Percentiles rank a stretch among this genome's conserved stretches.
Evolutionary conservation across 2,888 invertebrate species (phyloP).

Genomic region (Patella caerulea): DNA sequence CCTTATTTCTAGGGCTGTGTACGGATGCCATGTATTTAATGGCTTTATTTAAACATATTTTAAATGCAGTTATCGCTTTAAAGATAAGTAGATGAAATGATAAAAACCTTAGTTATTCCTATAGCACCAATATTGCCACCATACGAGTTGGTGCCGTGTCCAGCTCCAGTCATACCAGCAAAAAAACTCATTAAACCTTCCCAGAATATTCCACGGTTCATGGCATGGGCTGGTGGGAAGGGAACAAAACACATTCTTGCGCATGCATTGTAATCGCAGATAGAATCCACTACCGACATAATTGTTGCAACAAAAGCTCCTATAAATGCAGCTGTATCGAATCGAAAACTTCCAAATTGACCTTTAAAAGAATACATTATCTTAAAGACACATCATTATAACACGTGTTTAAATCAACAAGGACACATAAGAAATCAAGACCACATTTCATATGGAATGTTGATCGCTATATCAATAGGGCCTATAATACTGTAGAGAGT

Average conservation of each 20-base stretch:
- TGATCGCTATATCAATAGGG: too few species aligned
- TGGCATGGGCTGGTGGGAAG: slow-evolving; percentile 86
- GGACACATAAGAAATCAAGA: too few species aligned
- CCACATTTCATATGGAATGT: too few species aligned
- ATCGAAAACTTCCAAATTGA: slow-evolving; percentile 49
- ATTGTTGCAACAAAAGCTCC: slow-evolving; percentile 49
- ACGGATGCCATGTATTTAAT: too few species aligned
- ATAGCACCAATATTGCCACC: slow-evolving; percentile 91
- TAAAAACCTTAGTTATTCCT: slow-evolving; percentile 83
- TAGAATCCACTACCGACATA: slow-evolving; percentile 64
- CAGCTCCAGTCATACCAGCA: slow-evolving; percentile 86
- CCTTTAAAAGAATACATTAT: slow-evolving; percentile 31
- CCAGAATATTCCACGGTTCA: slow-evolving; percentile 79
- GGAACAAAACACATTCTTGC: slow-evolving; percentile 80
- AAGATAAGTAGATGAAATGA: too few species aligned
- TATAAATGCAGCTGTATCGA: slow-evolving; percentile 43
- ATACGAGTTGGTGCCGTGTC: slow-evolving; percentile 88
- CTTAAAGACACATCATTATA: too few species aligned
- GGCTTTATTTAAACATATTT: neutral
- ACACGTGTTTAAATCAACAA: too few species aligned
- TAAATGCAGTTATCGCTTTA: neutral
- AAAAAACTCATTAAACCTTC: slow-evolving; percentile 86
- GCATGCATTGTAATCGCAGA: slow-evolving; percentile 90
- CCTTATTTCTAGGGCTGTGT: too few species aligned
- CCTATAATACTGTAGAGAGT: too few species aligned